Conservation (phyloP, 2,113 vertebrate species). For the Siniperca knerii region DNA sequence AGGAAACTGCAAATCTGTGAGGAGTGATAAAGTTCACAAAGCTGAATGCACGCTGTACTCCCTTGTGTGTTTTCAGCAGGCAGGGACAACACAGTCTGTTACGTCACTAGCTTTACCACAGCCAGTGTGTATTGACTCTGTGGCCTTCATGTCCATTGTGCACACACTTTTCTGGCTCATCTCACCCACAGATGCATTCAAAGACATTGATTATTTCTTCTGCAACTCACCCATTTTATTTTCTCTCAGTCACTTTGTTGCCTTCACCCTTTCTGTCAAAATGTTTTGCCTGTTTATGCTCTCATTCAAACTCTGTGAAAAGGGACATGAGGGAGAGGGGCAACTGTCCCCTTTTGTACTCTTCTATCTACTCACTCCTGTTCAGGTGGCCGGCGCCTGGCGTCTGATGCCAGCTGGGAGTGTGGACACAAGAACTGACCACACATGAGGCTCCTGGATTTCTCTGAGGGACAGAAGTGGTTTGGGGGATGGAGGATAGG, state of each 20-base stretch:
- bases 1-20: constrained; percentile 40
- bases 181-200: constrained; percentile 58
- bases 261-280: constrained; percentile 30
- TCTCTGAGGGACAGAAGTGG: constrained; percentile 8
- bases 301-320: constrained; percentile 29
- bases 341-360: constrained; percentile 1
- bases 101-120: constrained; percentile 24
- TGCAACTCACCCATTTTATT: background rate
- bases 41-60: constrained; percentile 27
- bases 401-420: constrained; percentile 32
- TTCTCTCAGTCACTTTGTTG: constrained; percentile 2
- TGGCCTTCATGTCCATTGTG: constrained; percentile 69
- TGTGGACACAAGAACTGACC: constrained; percentile 7
- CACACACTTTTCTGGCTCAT: constrained; percentile 56
- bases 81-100: constrained; percentile 40
- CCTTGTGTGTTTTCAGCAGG: constrained; percentile 36
- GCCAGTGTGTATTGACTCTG: constrained; percentile 51
- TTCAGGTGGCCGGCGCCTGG: background rate
- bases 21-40: constrained; percentile 47
- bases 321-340: constrained; percentile 19
- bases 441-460: background rate
- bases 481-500: constrained; percentile 1
- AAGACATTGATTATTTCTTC: constrained; percentile 57
- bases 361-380: constrained; percentile 33
- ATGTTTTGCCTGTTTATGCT: constrained; percentile 38